Conservation (phyloP, 2,888 invertebrate species). For the Melanchra persicariae region DNA sequence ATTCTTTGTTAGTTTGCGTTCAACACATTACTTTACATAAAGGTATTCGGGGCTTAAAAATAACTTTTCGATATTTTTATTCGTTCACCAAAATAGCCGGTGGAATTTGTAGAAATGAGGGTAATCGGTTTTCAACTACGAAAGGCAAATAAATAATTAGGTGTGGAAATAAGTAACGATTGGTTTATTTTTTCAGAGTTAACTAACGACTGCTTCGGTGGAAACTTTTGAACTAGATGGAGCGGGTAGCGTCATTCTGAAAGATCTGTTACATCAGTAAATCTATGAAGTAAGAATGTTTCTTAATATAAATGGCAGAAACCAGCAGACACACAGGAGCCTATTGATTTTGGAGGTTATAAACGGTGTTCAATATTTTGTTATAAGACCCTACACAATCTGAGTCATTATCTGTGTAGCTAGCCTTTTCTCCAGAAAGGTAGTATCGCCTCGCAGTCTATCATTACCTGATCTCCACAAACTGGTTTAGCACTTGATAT, state of each 20-base stretch:
- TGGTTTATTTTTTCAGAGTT: conserved; percentile 42
- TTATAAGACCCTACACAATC: background rate
- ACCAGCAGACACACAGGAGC: conserved; percentile 45
- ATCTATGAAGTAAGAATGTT: conserved; percentile 39
- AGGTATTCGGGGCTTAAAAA: conserved; percentile 63
- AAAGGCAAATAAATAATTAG: conserved; percentile 48
- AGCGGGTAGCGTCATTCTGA: conserved; percentile 33
- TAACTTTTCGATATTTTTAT: conserved; percentile 66
- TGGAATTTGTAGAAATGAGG: conserved; percentile 50
- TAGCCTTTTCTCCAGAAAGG: background rate
- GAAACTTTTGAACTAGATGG: conserved; percentile 50
- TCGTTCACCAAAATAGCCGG: conserved; percentile 46
- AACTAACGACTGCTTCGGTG: conserved; percentile 44
- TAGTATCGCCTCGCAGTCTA: too few relatives aligned
- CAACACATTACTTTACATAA: conserved; percentile 46
- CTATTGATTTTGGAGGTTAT: conserved; percentile 3
- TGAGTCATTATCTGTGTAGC: background rate
- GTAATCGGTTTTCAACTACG: conserved; percentile 47
- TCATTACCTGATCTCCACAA: too few relatives aligned
- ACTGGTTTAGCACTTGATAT: too few relatives aligned
- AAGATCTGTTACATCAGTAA: conserved; percentile 48
- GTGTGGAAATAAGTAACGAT: conserved; percentile 45
- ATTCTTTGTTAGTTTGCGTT: conserved; percentile 68
- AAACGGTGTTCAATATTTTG: background rate
- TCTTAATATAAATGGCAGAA: conserved; percentile 7